phyloP scores from a whole-genome alignment of 2,888 invertebrate genomes.

The Autographa gamma region DNA sequence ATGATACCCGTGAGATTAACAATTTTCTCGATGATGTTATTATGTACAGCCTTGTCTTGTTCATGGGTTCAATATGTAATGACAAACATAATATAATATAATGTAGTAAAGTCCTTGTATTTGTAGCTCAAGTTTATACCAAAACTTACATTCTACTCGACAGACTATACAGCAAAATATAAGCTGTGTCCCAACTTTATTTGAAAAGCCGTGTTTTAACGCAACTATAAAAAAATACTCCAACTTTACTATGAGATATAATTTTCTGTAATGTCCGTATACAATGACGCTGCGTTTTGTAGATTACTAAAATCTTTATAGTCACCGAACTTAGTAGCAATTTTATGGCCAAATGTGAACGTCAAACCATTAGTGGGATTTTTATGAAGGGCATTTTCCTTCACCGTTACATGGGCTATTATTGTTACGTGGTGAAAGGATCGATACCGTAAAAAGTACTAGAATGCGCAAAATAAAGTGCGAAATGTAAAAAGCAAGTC shows the following conservation, averaged over 20 bases:
- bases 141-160: not conserved
- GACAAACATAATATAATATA: not conserved
- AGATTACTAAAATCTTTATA: conserved; percentile 43
- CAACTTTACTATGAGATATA: conserved; percentile 17
- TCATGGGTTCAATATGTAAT: not conserved
- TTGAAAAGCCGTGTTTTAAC: conserved; percentile 22
- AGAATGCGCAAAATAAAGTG: not conserved
- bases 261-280: conserved; percentile 36
- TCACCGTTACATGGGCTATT: conserved; percentile 23
- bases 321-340: conserved; percentile 39
- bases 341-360: conserved; percentile 36
- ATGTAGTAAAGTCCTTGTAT: not conserved
- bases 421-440: conserved; percentile 11
- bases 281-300: conserved; percentile 37
- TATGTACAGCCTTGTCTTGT: not conserved
- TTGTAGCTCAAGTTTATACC: not conserved
- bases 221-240: conserved; percentile 28
- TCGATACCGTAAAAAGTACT: conserved; percentile 16
- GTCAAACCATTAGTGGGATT: conserved; percentile 45
- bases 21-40: not conserved
- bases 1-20: not conserved
- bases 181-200: not conserved
- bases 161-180: conserved; percentile 5
- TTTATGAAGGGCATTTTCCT: conserved; percentile 43
- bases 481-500: not conserved